These are phyloP conservation scores for Tholera decimalis DNA, from an alignment of 2,888 invertebrate genomes.

Conservation along the genomic window DNA sequence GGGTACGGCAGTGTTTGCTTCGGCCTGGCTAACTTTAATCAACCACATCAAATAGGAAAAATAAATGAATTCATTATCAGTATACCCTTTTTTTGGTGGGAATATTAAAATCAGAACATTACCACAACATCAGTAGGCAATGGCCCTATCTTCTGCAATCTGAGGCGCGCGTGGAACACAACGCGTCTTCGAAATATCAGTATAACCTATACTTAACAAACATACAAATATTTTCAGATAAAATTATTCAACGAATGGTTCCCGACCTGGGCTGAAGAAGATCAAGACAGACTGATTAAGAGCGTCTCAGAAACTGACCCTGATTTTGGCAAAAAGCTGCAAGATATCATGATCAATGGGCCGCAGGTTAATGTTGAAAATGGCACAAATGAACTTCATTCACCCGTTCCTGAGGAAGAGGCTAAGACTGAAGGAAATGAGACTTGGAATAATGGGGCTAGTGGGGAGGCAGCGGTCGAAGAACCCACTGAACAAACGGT, in stretches of 20 bases:
- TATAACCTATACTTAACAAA: constrained; percentile 18
- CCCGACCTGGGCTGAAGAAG: constrained; percentile 94
- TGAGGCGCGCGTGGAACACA: too few species aligned
- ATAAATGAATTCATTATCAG: constrained; percentile 7
- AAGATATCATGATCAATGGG: constrained; percentile 84
- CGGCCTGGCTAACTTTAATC: too few species aligned
- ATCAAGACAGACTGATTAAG: constrained; percentile 93
- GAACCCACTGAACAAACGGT: constrained; percentile 63
- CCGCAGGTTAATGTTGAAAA: constrained; percentile 84
- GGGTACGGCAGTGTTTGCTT: too few species aligned
- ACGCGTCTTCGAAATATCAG: too few species aligned
- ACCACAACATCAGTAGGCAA: too few species aligned
- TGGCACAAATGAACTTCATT: constrained; percentile 76
- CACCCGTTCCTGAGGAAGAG: constrained; percentile 67
- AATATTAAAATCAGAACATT: too few species aligned
- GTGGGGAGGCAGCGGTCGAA: constrained; percentile 52
- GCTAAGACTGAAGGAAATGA: constrained; percentile 62
- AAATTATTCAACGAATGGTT: constrained; percentile 97
- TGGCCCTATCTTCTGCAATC: too few species aligned
- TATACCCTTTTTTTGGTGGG: too few species aligned
- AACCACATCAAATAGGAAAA: too few species aligned
- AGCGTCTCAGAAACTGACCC: constrained; percentile 94
- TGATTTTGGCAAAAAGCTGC: constrained; percentile 94
- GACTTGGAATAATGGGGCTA: constrained; percentile 57
- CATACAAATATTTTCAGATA: constrained; percentile 86